Base-by-base conservation (phyloP, 2,113 vertebrate genomes). In the Pholis gunnellus region DNA sequence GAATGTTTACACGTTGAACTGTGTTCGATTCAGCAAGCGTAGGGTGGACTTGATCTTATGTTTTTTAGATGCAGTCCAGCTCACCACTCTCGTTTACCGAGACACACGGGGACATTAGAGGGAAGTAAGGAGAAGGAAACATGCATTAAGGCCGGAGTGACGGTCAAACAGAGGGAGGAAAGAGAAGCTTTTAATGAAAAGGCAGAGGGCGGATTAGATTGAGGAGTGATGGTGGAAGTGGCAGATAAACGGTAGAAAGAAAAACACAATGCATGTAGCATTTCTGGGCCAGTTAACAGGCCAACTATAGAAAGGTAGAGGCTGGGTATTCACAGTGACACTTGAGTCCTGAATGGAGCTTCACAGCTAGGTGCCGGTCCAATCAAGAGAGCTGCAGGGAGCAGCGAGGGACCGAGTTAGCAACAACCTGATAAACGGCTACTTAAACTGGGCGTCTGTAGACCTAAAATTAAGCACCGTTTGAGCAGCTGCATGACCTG, bases 391-490 rank as follows among this genome's bases (percentile, higher is more conserved):
- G 60, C 79, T 5, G 2, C 72, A n/a, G 46, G 59, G n/a, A 67
- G 61, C 54, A 3, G 38, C 1, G 31, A 9, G 73, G 1, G 54
- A 11, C 63, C 1, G 44, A 71, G 52, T 67, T 65, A 46, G 61
- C 63, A n/a, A 72, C 85, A 91, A 80, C 73, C 84, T 85, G 88
- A 90, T 87, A 83, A 88, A 81, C 60, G 79, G 61, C 82, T 77
- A 40, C 75, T 83, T 69, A 83, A 74, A 81, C 46, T 73, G 82
- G 86, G 77, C 7, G 68, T 78, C 40, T 20, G 66, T 14, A 18
- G 86, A 82, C 74, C 88, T 85, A 85, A 91, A 87, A 79, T 87
- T 74, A 88, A 85, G 88, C 70, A 14, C 76, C 78, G 83, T 82
- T 83, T 83, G 82, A 52, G 50, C 44, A 15, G 44, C 44, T 5